These are phyloP conservation scores for Hycleus cichorii DNA, from an alignment of 1,140 invertebrate species.

Conservation along the genomic window DNA sequence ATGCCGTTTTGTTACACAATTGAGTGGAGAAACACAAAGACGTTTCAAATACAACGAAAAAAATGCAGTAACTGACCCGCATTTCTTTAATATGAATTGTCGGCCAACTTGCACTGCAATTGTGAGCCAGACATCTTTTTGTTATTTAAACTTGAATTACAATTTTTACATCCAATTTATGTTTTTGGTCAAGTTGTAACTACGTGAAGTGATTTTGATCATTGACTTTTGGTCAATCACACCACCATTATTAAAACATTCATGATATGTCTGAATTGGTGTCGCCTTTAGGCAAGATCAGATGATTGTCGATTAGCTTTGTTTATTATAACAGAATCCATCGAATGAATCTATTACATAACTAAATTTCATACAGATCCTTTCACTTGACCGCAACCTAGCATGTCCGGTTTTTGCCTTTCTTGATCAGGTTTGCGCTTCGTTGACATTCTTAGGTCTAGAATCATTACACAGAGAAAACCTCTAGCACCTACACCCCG, in stretches of 20 bases:
- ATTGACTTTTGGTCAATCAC: background rate
- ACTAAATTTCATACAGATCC: constrained; percentile 32
- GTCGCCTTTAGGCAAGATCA: too few relatives aligned
- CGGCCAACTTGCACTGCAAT: constrained; percentile 7
- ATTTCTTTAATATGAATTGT: constrained; percentile 10
- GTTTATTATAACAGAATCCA: too few relatives aligned
- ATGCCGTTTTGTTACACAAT: too few relatives aligned
- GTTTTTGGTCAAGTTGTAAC: constrained; percentile 11
- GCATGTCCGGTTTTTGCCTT: constrained; percentile 25
- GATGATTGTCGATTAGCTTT: too few relatives aligned
- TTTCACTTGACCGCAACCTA: constrained; percentile 34
- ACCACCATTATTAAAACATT: too few relatives aligned
- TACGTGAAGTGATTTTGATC: constrained; percentile 13
- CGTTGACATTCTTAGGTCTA: constrained; percentile 13
- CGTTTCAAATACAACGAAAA: background rate
- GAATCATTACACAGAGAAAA: too few relatives aligned
- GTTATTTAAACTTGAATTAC: constrained; percentile 16
- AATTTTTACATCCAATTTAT: constrained; percentile 16
- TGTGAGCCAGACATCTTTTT: constrained; percentile 19
- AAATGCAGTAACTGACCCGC: constrained; percentile 11
- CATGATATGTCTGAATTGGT: too few relatives aligned
- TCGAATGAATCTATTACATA: constrained; percentile 23
- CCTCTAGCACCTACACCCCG: too few relatives aligned
- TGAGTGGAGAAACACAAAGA: too few relatives aligned
- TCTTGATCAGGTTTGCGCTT: constrained; percentile 26